phyloP scores from a whole-genome alignment of 2,113 vertebrate genomes.

The Scolopax mira region DNA sequence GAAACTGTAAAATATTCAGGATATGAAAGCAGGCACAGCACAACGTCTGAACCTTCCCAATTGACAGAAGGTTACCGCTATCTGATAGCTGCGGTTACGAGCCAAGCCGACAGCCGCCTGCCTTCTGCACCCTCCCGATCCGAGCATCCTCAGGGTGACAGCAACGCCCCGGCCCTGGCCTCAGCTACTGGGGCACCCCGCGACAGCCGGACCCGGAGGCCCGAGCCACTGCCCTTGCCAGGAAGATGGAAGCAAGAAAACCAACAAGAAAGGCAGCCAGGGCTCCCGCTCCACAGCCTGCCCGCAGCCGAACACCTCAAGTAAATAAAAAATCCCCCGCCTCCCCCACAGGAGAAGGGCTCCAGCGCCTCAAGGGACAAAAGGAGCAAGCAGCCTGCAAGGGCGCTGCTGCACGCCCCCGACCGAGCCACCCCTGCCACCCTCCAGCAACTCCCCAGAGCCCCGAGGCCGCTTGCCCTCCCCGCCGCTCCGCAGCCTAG shows the following conservation, averaged over 20 bases:
- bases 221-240: neutral
- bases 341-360: neutral
- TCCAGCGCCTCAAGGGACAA: neutral
- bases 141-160: neutral
- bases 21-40: too few species aligned
- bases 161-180: neutral
- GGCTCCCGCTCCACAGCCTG: neutral
- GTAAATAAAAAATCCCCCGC: neutral
- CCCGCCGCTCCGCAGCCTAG: neutral
- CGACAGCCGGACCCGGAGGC: neutral
- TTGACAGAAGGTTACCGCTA: neutral
- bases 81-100: rapidly evolving
- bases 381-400: neutral
- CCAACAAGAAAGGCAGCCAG: neutral
- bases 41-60: neutral
- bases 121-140: neutral
- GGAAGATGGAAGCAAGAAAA: neutral
- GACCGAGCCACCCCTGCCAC: neutral
- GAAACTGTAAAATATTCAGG: rapidly evolving
- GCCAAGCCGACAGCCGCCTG: neutral
- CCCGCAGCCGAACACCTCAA: neutral
- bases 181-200: neutral
- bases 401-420: neutral
- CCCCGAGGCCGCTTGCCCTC: neutral
- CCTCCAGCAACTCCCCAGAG: neutral